phyloP scores from a whole-genome alignment of 2,113 vertebrate genomes.

The Mugil cephalus region DNA sequence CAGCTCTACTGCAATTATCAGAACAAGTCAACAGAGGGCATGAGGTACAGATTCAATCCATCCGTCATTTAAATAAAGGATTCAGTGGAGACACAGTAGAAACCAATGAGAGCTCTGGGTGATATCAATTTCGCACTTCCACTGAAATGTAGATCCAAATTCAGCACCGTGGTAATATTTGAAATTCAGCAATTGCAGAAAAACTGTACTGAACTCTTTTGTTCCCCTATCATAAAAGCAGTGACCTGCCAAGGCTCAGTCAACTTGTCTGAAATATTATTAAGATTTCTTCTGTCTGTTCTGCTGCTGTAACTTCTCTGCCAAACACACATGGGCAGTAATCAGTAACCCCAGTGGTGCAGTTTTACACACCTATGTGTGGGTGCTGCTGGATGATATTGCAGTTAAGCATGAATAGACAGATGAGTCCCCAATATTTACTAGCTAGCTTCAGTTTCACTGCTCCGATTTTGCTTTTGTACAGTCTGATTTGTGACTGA shows the following conservation, averaged over 20 bases:
- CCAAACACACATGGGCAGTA: no score
- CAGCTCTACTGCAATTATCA: slow-evolving; percentile 95
- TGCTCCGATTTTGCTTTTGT: neutral
- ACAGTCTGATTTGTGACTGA: neutral
- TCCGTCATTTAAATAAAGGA: neutral
- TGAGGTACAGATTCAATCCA: slow-evolving; percentile 86
- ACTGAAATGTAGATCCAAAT: neutral
- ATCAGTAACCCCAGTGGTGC: no score
- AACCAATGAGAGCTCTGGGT: no score
- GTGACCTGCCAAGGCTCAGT: neutral
- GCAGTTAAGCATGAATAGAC: no score
- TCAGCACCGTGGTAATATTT: neutral
- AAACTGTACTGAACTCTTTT: neutral
- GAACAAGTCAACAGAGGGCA: slow-evolving; percentile 95
- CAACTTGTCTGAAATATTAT: neutral
- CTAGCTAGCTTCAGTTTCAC: neutral
- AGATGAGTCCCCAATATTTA: no score
- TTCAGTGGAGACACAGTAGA: neutral
- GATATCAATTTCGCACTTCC: no score
- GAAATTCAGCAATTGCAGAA: neutral
- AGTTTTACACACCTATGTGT: no score
- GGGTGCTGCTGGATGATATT: no score
- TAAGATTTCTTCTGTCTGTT: neutral
- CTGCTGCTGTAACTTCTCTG: neutral
- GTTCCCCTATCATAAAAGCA: neutral